Conservation (phyloP, 2,888 invertebrate species). For the Cheiracanthium punctorium region DNA sequence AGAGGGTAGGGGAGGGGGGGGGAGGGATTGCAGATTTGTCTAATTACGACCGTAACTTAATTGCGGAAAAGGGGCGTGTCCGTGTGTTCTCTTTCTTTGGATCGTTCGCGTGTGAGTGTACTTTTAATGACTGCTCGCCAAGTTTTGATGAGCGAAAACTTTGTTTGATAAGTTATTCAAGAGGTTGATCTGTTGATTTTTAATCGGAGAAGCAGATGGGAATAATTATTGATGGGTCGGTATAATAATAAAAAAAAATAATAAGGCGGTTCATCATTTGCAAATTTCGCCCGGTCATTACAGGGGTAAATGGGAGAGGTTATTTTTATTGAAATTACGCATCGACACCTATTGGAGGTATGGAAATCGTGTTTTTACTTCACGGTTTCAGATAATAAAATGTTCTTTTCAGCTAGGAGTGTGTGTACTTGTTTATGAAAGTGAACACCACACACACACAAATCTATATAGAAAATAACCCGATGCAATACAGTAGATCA, state of each 20-base stretch:
- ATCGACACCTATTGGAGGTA: no score
- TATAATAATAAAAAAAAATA: no score
- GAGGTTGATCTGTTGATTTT: slow-evolving; percentile 48
- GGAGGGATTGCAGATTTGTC: slow-evolving; percentile 13
- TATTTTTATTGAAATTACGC: no score
- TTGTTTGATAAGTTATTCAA: slow-evolving; percentile 61
- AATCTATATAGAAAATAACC: no score
- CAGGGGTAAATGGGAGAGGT: not conserved
- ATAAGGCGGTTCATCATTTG: not conserved
- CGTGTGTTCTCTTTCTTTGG: slow-evolving; percentile 18
- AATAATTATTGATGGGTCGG: not conserved
- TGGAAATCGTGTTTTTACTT: no score
- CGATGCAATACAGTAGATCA: no score
- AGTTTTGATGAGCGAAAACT: slow-evolving; percentile 20
- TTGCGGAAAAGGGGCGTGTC: slow-evolving; percentile 45
- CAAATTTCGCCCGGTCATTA: not conserved
- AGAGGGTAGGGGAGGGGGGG: no score
- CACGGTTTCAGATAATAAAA: no score
- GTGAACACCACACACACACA: no score
- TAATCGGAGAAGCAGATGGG: slow-evolving; percentile 35
- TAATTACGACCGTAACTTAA: slow-evolving; percentile 57
- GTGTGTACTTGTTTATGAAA: no score
- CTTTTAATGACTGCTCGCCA: slow-evolving; percentile 46
- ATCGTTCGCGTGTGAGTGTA: slow-evolving; percentile 38
- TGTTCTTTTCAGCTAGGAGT: no score